Conservation (phyloP, 1,140 invertebrate species). For the Theocolax elegans region DNA sequence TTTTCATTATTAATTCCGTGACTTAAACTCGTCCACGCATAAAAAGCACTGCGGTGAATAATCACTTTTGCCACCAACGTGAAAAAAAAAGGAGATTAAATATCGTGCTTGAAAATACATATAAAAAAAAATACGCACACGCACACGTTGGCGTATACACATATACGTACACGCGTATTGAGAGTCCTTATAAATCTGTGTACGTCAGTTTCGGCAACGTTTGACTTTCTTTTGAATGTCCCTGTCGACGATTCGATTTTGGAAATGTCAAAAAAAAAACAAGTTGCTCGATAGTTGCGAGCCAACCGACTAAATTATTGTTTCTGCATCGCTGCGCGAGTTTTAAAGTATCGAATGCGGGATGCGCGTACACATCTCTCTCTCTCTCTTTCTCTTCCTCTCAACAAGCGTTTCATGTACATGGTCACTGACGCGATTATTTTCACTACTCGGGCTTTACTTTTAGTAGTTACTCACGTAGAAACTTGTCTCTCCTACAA, state of each 20-base stretch:
- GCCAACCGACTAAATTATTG: background rate
- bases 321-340: background rate
- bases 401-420: background rate
- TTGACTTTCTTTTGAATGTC: conserved; percentile 1
- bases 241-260: background rate
- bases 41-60: background rate
- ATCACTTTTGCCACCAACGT: background rate
- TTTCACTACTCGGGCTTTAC: too few species aligned
- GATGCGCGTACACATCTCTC: too few species aligned
- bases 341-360: background rate
- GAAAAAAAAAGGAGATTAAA: background rate
- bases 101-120: background rate
- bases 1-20: conserved; percentile 29
- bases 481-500: too few species aligned
- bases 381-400: too few species aligned
- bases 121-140: background rate
- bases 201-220: background rate
- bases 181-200: conserved; percentile 5
- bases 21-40: conserved; percentile 1
- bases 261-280: conserved; percentile 1
- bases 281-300: background rate
- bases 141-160: background rate
- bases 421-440: background rate
- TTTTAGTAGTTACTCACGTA: too few species aligned
- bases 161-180: background rate